Evolutionary conservation across 2,888 invertebrate species (phyloP), one percentile per base, ranked within the genome.

Genomic region (Atethmia centrago): DNA sequence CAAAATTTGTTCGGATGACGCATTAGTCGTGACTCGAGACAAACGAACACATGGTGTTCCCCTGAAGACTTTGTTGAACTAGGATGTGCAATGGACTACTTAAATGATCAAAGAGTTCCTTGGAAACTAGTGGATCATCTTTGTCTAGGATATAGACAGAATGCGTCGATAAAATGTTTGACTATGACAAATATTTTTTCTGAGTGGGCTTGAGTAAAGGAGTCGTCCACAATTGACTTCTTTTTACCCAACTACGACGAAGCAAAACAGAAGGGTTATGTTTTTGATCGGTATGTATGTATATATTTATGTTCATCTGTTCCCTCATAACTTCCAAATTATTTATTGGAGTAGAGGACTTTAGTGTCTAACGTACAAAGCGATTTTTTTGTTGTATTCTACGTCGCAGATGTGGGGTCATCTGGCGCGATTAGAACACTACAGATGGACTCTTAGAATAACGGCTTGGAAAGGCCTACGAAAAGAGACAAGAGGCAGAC

Each of bases 1-100:
- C 80, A 56, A 84, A 88, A 86, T 85, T 86, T 74, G 77, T 63
- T 59, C 81, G 79, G 28, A 80, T 89, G 88, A 89, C 85, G 82
- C 89, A 88, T 81, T 56, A 69, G 51, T 71, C 84, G 80, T 79
- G 88, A 58, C 40, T 69, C 4, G 71, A 59, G 40, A 77, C 82
- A 84, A 71, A 56, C 47, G 47, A 79, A 65, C 16, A 58, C 16
- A 28, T 64, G 62, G 51, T 47, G 47, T 59, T 59, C 65, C 51
- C 28, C 0, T 40, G 47, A 47, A 64, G 25, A n/a, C 21, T 36
- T 80, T 25, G 19, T 40, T 21, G 28, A 31, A 36, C 64, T 74
- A 56, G 51, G 51, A 80, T 67, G 9, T 74, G 8, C 75, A 7
- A 53, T 66, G 19, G 21, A 47, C 51, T 64, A 55, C 8, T 62